Evolutionary conservation across 2,888 invertebrate genomes (phyloP).

Genomic region (Papilio protenor): DNA sequence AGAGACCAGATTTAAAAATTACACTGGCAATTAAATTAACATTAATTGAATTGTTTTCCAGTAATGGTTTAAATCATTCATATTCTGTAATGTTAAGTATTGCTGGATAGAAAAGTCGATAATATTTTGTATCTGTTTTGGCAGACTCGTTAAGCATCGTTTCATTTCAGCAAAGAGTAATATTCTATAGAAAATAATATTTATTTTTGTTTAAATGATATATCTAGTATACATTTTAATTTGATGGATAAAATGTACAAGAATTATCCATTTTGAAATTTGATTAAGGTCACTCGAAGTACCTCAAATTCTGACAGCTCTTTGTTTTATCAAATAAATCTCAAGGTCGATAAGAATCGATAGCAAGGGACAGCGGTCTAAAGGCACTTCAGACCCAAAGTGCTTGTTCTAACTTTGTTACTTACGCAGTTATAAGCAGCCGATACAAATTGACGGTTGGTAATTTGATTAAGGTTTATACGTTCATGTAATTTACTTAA

Average conservation of each 20-base stretch:
- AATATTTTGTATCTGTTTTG: background rate
- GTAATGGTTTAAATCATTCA: background rate
- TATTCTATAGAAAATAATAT: background rate
- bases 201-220: background rate
- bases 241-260: background rate
- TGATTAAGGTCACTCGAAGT: background rate
- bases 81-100: background rate
- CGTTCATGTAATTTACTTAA: constrained; percentile 12
- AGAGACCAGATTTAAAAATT: background rate
- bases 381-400: constrained; percentile 36
- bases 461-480: constrained; percentile 35
- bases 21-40: background rate
- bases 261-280: background rate
- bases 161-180: background rate
- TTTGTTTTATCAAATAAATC: constrained; percentile 35
- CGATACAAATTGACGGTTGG: constrained; percentile 39
- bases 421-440: constrained; percentile 37
- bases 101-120: background rate
- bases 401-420: constrained; percentile 42
- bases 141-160: background rate
- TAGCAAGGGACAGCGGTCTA: constrained; percentile 35
- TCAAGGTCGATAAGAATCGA: constrained; percentile 34
- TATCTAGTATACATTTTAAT: background rate
- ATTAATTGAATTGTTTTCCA: background rate
- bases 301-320: constrained; percentile 15